phyloP scores from a whole-genome alignment of 2,888 invertebrate species.

The Cataglyphis altisquamis region DNA sequence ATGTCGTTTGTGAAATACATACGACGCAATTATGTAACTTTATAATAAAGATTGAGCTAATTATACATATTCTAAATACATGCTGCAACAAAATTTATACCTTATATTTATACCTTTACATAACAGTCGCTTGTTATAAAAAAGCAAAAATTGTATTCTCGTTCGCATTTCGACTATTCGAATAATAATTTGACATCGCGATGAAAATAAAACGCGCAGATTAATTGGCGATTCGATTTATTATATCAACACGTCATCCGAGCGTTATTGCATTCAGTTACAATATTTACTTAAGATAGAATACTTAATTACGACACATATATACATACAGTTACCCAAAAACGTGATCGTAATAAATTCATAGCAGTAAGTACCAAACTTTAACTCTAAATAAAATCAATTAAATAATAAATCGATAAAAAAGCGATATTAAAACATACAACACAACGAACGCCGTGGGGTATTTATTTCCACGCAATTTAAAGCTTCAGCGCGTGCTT shows the following conservation, averaged over 20 bases:
- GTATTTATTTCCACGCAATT: conserved; percentile 24
- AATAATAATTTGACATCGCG: conserved; percentile 29
- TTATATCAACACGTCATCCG: conserved; percentile 35
- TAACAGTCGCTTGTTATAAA: neutral
- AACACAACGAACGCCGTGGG: neutral
- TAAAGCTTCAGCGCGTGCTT: conserved; percentile 17
- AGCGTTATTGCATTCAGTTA: conserved; percentile 2
- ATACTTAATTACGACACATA: conserved; percentile 9
- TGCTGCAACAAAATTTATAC: neutral
- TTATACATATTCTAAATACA: neutral
- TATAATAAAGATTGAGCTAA: neutral
- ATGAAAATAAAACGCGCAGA: conserved; percentile 26
- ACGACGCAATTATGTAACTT: neutral
- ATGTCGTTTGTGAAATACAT: conserved; percentile 17
- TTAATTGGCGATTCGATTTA: neutral
- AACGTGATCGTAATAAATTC: conserved; percentile 37
- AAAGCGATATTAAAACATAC: conserved; percentile 8
- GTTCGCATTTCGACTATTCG: conserved; percentile 2
- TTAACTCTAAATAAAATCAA: neutral
- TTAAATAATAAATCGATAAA: conserved; percentile 21
- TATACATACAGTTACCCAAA: conserved; percentile 21
- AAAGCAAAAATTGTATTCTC: conserved; percentile 2
- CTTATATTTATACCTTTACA: neutral
- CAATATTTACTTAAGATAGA: conserved; percentile 34
- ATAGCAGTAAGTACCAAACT: neutral